A percentile compares a stretch with the other conserved stretches of the same genome.
These are phyloP conservation scores for Sweltsa coloradensis DNA, from an alignment of 1,140 invertebrate species.

Conservation along the genomic window DNA sequence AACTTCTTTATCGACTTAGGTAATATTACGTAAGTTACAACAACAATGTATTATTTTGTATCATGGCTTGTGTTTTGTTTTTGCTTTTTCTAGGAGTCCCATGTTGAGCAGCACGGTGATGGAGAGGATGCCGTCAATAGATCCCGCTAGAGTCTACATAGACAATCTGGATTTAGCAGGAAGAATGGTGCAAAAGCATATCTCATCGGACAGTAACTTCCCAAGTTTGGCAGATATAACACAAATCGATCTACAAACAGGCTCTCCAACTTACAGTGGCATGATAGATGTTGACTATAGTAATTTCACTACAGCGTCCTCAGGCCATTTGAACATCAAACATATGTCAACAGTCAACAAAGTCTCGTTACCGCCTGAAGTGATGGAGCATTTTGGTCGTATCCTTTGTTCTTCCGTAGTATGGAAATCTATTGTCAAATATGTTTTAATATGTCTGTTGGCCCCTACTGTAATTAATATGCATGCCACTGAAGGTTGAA, in stretches of 20 bases:
- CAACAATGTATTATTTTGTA: no score
- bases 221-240: slow-evolving; percentile 47
- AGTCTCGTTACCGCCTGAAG: slow-evolving; percentile 79
- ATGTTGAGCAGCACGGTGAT: slow-evolving; percentile 3
- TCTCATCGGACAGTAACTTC: slow-evolving; percentile 53
- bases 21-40: no score
- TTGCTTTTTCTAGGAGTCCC: background rate
- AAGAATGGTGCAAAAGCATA: slow-evolving; percentile 57
- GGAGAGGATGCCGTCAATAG: slow-evolving; percentile 6
- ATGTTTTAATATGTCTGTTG: no score
- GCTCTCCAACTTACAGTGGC: slow-evolving; percentile 68
- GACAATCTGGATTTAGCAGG: slow-evolving; percentile 55
- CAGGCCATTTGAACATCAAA: slow-evolving; percentile 52
- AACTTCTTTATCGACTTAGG: no score
- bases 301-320: slow-evolving; percentile 47
- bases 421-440: no score
- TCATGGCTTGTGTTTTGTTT: no score
- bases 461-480: no score
- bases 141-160: slow-evolving; percentile 28
- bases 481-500: no score
- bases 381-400: slow-evolving; percentile 89
- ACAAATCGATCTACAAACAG: slow-evolving; percentile 35
- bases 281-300: slow-evolving; percentile 85
- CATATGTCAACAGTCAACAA: slow-evolving; percentile 71
- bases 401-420: slow-evolving; percentile 52